phyloP scores from a whole-genome alignment of 2,888 invertebrate species.

The Drosophila emarginata region DNA sequence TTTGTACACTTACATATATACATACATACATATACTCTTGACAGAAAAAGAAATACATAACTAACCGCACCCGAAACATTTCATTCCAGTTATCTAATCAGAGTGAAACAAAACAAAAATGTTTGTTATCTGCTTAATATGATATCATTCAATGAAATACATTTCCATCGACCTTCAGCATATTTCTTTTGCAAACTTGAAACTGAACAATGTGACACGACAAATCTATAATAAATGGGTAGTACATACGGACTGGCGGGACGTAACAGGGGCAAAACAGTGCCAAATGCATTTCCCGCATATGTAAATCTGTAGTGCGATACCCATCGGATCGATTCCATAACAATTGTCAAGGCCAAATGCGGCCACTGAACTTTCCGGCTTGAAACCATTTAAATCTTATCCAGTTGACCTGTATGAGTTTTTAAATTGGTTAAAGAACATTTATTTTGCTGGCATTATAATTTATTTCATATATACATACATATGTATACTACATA shows the following conservation, averaged over 20 bases:
- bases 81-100: slow-evolving; percentile 61
- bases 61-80: slow-evolving; percentile 21
- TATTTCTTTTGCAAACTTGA: slow-evolving; percentile 50
- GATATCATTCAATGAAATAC: slow-evolving; percentile 60
- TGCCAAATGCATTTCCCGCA: neutral
- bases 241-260: too few species aligned
- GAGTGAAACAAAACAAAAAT: slow-evolving; percentile 24
- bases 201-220: neutral
- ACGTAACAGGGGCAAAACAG: too few species aligned
- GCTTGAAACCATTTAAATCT: slow-evolving; percentile 22
- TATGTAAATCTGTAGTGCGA: slow-evolving; percentile 10
- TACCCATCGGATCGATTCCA: too few species aligned
- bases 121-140: slow-evolving; percentile 65
- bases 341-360: slow-evolving; percentile 18
- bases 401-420: slow-evolving; percentile 40
- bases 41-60: slow-evolving; percentile 13
- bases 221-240: too few species aligned
- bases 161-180: slow-evolving; percentile 65
- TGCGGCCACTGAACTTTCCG: slow-evolving; percentile 34
- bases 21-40: neutral
- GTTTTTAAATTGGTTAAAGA: slow-evolving; percentile 17
- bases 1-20: neutral
- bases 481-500: neutral
- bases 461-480: neutral
- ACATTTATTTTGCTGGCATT: slow-evolving; percentile 5